These are phyloP conservation scores for Chaenocephalus aceratus DNA, from an alignment of 2,113 vertebrate genomes.

Conservation along the genomic window DNA sequence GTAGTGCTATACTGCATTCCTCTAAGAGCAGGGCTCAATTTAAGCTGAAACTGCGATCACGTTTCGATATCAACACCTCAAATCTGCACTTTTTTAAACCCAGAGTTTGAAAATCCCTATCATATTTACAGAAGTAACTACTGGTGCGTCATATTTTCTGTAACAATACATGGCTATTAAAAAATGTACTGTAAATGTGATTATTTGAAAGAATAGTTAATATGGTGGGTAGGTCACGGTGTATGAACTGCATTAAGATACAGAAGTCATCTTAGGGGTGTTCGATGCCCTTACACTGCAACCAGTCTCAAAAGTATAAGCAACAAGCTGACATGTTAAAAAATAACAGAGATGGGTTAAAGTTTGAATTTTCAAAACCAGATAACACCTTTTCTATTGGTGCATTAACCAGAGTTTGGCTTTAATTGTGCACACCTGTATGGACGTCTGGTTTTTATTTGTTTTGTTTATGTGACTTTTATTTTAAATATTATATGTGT, in stretches of 20 bases:
- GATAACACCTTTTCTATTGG: background rate
- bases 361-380: too few relatives aligned
- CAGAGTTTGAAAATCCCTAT: background rate
- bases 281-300: background rate
- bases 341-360: too few relatives aligned
- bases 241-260: background rate
- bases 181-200: background rate
- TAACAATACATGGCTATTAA: background rate
- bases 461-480: background rate
- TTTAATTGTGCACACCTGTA: background rate
- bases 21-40: background rate
- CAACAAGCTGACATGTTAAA: background rate
- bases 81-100: background rate
- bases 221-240: background rate
- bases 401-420: background rate
- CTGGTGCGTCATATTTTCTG: background rate
- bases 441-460: background rate
- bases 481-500: background rate
- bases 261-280: background rate
- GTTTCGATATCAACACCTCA: background rate
- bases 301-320: background rate
- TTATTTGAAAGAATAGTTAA: background rate
- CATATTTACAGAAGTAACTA: background rate
- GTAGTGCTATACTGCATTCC: conserved; percentile 12
- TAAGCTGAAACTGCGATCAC: background rate